A percentile compares a stretch with the other conserved stretches of the same genome.
These are phyloP conservation scores for Cataglyphis livida DNA, from an alignment of 2,888 invertebrate genomes.

Conservation along the genomic window DNA sequence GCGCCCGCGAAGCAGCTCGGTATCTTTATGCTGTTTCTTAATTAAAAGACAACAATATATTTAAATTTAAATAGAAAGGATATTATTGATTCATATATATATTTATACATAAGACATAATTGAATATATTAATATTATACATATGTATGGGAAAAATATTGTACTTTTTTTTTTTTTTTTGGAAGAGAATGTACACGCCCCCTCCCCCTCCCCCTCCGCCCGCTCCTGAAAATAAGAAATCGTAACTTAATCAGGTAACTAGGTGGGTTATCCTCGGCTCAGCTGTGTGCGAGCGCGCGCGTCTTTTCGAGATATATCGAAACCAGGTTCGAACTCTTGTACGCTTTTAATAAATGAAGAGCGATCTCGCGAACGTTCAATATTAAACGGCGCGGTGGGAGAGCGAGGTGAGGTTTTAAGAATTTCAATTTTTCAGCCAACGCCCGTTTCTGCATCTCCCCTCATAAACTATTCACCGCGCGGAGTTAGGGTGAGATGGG, in stretches of 20 bases:
- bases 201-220: too few species aligned
- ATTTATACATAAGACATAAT: neutral
- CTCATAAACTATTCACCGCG: constrained; percentile 79
- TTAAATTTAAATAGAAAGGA: neutral
- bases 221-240: constrained; percentile 48
- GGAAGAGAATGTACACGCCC: constrained; percentile 13
- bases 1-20: neutral
- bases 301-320: constrained; percentile 41
- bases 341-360: constrained; percentile 68
- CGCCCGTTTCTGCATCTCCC: constrained; percentile 76
- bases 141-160: neutral
- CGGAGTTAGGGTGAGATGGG: constrained; percentile 65
- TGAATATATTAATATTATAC: constrained; percentile 12
- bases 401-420: constrained; percentile 81
- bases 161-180: neutral
- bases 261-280: constrained; percentile 55
- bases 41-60: neutral
- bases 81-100: neutral
- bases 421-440: constrained; percentile 83
- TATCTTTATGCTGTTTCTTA: neutral
- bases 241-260: constrained; percentile 48
- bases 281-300: constrained; percentile 14
- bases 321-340: constrained; percentile 53
- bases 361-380: constrained; percentile 79
- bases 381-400: constrained; percentile 80